These are phyloP conservation scores for Chaenodraco wilsoni DNA, from an alignment of 2,797 vertebrate genomes.

Conservation along the genomic window DNA sequence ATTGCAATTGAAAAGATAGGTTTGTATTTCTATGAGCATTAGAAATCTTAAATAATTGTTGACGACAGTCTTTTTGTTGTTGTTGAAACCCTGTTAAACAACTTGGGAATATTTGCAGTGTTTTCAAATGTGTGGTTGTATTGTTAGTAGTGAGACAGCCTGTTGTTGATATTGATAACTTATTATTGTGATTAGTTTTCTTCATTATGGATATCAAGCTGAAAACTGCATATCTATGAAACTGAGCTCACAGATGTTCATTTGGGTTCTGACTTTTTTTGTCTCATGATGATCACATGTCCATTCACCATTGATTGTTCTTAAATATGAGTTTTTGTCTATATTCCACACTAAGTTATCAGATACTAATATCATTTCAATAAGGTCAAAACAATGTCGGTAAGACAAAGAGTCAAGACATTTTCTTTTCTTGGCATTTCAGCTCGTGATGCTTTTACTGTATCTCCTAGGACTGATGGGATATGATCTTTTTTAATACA, in stretches of 20 bases:
- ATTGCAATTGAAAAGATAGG: neutral
- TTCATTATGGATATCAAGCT: neutral
- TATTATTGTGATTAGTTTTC: neutral
- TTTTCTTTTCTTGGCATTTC: neutral
- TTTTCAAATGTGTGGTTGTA: neutral
- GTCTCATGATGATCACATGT: no score
- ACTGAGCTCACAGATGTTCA: neutral
- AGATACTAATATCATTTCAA: neutral
- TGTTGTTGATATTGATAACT: neutral
- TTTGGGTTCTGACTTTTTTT: no score
- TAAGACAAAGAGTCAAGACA: rapidly evolving
- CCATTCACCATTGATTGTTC: neutral
- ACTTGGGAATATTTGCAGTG: neutral
- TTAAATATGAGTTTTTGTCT: neutral
- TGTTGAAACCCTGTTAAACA: neutral
- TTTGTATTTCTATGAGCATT: neutral
- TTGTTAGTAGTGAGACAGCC: neutral
- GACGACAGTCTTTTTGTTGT: neutral
- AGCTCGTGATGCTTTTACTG: neutral
- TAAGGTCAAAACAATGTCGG: neutral
- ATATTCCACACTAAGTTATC: neutral
- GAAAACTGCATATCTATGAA: neutral
- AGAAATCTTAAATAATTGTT: no score
- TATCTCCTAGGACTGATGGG: neutral
- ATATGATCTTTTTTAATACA: neutral